Evolutionary conservation across 2,888 invertebrate species (phyloP), one percentile per base, ranked within the genome.

Genomic region (Dastarcus helophoroides): DNA sequence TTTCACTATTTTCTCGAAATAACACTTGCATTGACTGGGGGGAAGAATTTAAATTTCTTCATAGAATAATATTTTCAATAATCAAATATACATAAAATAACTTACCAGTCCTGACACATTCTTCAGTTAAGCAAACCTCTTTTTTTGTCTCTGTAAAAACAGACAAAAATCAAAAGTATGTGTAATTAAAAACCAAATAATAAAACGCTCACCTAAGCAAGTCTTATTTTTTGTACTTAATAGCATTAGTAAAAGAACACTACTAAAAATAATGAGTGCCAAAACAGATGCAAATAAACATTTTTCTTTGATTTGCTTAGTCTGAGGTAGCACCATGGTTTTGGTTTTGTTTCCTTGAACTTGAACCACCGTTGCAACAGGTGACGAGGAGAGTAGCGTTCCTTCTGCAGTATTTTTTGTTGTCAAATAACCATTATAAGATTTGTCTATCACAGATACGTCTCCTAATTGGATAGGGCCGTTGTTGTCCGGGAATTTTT

Each of bases 41-140:
- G n/a, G n/a, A n/a, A n/a, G n/a, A n/a, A n/a, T n/a, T n/a, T n/a
- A n/a, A n/a, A n/a, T n/a, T n/a, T n/a, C n/a, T n/a, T n/a, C n/a
- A 7, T 9, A 2, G 7, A 14, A 14, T 1, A 31, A n/a, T 4
- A 13, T 3, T 3, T 31, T 3, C 19, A 19, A 19, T 7, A 19
- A 19, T 7, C 6, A 19, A 19, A 19, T 19, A 7, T 7, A 19
- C 19, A 19, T 19, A 19, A 19, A 12, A 24, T n/a, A 29, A 49
- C 60, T 65, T 58, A 74, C 75, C 74, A 51, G 75, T 75, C 55
- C 68, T 59, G 21, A 75, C 72, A 53, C 76, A 76, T 56, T 74
- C 73, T 54, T 73, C 70, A 6, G 72, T 70, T 40, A 75, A 58
- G 54, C 76, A 76, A 36, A 75, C 53, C 22, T 16, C 24, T 23